Conservation (phyloP, 2,888 invertebrate species). For the Siphonodentalium dalli region DNA sequence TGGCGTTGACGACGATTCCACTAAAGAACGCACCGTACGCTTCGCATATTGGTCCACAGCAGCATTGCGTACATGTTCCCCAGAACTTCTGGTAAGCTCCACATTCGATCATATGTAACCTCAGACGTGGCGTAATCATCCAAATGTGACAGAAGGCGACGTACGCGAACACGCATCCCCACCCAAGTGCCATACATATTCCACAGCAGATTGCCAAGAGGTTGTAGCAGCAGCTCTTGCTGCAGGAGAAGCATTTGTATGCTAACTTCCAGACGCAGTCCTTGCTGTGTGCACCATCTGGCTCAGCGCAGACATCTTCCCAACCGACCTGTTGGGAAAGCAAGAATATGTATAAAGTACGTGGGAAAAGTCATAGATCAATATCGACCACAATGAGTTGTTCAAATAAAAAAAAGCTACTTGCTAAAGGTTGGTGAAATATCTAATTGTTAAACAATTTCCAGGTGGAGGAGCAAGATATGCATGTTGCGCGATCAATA, state of each 20-base stretch:
- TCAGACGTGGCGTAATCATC: slow-evolving; percentile 75
- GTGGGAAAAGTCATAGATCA: too few species aligned
- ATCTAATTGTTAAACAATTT: too few species aligned
- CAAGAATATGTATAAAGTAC: too few species aligned
- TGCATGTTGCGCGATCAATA: too few species aligned
- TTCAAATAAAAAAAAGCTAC: too few species aligned
- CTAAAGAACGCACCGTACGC: slow-evolving; percentile 32
- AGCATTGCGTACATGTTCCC: slow-evolving; percentile 68
- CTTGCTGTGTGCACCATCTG: slow-evolving; percentile 54
- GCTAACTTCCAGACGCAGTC: slow-evolving; percentile 77
- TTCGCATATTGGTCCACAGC: slow-evolving; percentile 74
- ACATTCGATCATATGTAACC: slow-evolving; percentile 73
- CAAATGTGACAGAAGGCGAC: slow-evolving; percentile 74
- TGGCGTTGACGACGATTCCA: too few species aligned
- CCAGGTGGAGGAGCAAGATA: too few species aligned
- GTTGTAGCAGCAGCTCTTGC: slow-evolving; percentile 75
- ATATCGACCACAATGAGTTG: too few species aligned
- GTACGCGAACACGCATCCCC: slow-evolving; percentile 64
- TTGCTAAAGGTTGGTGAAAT: too few species aligned
- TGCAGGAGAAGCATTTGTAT: slow-evolving; percentile 71
- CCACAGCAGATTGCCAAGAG: slow-evolving; percentile 74
- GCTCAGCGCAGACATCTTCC: too few species aligned
- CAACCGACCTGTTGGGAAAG: too few species aligned
- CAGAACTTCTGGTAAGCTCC: slow-evolving; percentile 41
- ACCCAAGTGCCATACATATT: slow-evolving; percentile 73